phyloP scores from a whole-genome alignment of 2,888 invertebrate species.

The Agrypnus murinus region DNA sequence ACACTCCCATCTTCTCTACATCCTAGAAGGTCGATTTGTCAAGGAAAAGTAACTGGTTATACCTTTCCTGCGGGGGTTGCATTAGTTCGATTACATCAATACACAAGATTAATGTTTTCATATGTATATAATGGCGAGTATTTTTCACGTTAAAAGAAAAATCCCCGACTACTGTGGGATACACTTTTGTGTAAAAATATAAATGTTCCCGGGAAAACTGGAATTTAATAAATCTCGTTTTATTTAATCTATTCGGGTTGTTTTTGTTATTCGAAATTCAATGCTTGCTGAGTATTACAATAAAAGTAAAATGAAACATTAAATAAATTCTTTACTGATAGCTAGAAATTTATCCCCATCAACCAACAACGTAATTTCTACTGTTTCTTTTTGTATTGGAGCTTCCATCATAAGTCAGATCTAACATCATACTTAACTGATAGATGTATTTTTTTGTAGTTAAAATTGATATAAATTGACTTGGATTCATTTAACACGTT shows the following conservation, averaged over 20 bases:
- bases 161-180: neutral
- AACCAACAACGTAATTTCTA: no score
- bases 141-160: conserved; percentile 50
- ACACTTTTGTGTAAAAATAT: conserved; percentile 5
- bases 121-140: conserved; percentile 62
- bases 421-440: no score
- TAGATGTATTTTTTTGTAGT: no score
- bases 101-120: conserved; percentile 66
- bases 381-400: no score
- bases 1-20: conserved; percentile 33
- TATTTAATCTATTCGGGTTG: conserved; percentile 28
- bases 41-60: conserved; percentile 65
- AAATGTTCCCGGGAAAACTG: conserved; percentile 26
- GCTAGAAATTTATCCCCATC: no score
- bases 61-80: conserved; percentile 62
- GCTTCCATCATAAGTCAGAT: no score
- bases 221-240: conserved; percentile 37
- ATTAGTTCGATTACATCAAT: conserved; percentile 68
- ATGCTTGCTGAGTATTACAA: neutral
- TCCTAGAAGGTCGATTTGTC: conserved; percentile 63
- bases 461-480: no score
- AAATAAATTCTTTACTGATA: no score
- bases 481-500: no score
- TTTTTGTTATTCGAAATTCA: conserved; percentile 17
- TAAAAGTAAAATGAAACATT: neutral